Evolutionary conservation across 2,113 vertebrate species (phyloP), one percentile per base, ranked within the genome.

Genomic region (Nipponia nippon): DNA sequence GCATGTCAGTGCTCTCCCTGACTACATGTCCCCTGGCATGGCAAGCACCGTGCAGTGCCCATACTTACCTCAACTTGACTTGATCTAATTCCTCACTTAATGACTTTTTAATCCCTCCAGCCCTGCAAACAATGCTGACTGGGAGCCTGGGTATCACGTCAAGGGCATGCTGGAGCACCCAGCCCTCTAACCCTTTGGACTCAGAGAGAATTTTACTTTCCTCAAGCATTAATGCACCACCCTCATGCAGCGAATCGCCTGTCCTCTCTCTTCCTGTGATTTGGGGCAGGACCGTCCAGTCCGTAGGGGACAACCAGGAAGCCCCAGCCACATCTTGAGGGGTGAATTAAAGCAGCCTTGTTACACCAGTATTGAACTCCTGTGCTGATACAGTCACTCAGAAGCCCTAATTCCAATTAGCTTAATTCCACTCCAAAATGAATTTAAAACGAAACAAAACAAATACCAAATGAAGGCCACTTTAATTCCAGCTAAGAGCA

Each of bases 401-500:
- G 38, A 93, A 91, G 32, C 66, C 38, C n/a, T 77, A 83, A 89
- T 52, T 77, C 21, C 40, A 90, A 47, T 91, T 91, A 67, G 26
- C n/a, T 44, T 89, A 80, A 91, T 76, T 80, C 72, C 22, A 53
- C 15, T 89, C 32, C 53, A 83, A 93, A 93, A 96, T 63, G 0
- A 89, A 69, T 72, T 84, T 29, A 53, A 53, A 2, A 11, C 42
- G 46, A 82, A 30, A 2, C 17, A 62, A 92, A 82, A 36, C 36
- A 70, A 86, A 46, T 20, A 46, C 47, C 44, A 83, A 75, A 78
- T 1, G 1, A 63, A 76, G 52, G 61, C 11, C 26, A 55, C 44
- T 81, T 91, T 89, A 93, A 89, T 94, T 72, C 77, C 81, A 77
- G 55, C 18, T 91, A 76, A 91, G 83, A 88, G 23, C 62, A 50